Evolutionary conservation across 2,888 invertebrate genomes (phyloP).

Genomic region (Epistrophella euchroma): DNA sequence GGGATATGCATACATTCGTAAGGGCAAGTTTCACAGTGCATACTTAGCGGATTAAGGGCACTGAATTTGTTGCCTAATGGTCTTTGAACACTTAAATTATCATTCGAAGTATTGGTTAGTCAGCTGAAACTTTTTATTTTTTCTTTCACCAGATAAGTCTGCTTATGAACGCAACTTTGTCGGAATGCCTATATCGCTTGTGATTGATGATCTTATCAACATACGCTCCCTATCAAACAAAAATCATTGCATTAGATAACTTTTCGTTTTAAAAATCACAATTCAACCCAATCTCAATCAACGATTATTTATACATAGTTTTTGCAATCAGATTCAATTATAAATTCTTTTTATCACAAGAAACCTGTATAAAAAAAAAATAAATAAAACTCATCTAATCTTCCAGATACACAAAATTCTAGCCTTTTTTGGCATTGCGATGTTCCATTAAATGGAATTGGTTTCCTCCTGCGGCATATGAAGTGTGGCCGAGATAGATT

Average conservation of each 20-base stretch:
- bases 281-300: neutral
- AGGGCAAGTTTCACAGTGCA: too few species aligned
- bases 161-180: neutral
- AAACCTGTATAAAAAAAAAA: neutral
- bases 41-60: too few species aligned
- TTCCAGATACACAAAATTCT: constrained; percentile 65
- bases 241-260: neutral
- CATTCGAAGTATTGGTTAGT: too few species aligned
- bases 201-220: neutral
- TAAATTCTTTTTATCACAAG: neutral
- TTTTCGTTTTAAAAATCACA: neutral
- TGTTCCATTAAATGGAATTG: constrained; percentile 66
- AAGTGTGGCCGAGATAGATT: constrained; percentile 65
- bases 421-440: constrained; percentile 77
- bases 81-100: too few species aligned
- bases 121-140: neutral
- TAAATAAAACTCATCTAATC: neutral
- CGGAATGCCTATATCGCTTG: neutral
- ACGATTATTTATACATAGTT: neutral
- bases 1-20: too few species aligned
- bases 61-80: too few species aligned
- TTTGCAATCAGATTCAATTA: neutral
- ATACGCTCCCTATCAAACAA: neutral
- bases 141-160: neutral
- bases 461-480: constrained; percentile 74